Evolutionary conservation across 2,113 vertebrate species (phyloP), one percentile per base, ranked within the genome.

Genomic region (Bubo blakistoni): DNA sequence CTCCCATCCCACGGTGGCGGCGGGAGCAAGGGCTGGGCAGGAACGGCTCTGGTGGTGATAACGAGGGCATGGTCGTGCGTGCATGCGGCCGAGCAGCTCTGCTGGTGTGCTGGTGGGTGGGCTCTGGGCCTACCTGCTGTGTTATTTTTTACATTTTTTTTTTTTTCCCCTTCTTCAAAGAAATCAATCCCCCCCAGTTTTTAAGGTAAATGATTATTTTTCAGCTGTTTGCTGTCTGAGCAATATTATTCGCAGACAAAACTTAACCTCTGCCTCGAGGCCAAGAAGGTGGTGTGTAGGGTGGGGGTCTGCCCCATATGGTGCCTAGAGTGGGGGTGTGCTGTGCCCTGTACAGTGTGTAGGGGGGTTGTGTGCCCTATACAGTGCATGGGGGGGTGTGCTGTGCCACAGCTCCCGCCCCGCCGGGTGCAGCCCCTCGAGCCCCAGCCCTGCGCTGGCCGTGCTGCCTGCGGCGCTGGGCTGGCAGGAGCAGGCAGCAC

Each of bases 11-110:
- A 11, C 1, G 0, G 30, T 49, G 63, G 36, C 13, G 3, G 5
- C 5, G 3, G 66, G 52, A 72, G 44, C 44, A 26, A 52, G 42
- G 24, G 27, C 14, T 30, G 21, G 32, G 61, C 20, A 26, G 49
- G 62, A 40, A 25, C 0, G 6, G 72, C 40, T 42, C 40, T 22
- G 40, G 40, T 42, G 40, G 40, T 42, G 40, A 10, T n/a, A 25
- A 9, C 0, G 1, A 62, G 47, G 49, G 11, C 10, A 1, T 9
- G 1, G 8, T 30, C 65, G 10, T n/a, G 4, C 1, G 2, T 13
- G 20, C 25, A 74, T 47, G 62, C 63, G 0, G 79, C 78, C 26
- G 34, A 38, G 70, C 62, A 21, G 27, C 30, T 67, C 17, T 63
- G 34, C 2, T 51, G 36, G 3, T 25, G 49, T 78, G 44, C 55